These are phyloP conservation scores for Teinopalpus imperialis DNA, from an alignment of 2,888 invertebrate species.

Conservation along the genomic window DNA sequence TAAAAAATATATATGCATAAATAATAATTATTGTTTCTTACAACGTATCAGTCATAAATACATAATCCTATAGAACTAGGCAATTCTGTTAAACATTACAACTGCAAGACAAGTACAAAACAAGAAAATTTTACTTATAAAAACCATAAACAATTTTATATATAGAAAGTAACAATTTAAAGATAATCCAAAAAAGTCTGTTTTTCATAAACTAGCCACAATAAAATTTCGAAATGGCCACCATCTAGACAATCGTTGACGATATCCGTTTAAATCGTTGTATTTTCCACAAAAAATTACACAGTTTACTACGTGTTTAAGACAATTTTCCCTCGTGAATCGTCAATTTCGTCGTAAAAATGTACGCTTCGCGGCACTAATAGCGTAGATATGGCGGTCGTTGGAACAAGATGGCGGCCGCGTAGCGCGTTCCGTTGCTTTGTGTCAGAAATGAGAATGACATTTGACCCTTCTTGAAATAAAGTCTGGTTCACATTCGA, in stretches of 20 bases:
- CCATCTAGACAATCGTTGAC: constrained; percentile 10
- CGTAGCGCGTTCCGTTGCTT: constrained; percentile 44
- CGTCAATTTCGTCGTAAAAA: constrained; percentile 38
- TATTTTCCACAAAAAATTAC: constrained; percentile 32
- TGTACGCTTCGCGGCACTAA: constrained; percentile 37
- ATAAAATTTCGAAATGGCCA: constrained; percentile 20
- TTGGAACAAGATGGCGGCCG: constrained; percentile 32
- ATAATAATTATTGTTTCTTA: too few species aligned
- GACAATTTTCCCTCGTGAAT: constrained; percentile 41
- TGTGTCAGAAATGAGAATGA: constrained; percentile 49
- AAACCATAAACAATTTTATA: constrained; percentile 15
- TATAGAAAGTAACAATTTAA: constrained; percentile 13
- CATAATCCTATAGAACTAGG: too few species aligned
- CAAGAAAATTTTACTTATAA: too few species aligned
- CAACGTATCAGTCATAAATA: too few species aligned
- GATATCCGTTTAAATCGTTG: constrained; percentile 15
- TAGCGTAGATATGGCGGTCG: constrained; percentile 37
- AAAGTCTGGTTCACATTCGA: constrained; percentile 40
- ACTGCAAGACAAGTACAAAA: too few species aligned
- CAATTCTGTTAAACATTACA: too few species aligned
- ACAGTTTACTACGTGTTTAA: constrained; percentile 38
- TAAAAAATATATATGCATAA: too few species aligned
- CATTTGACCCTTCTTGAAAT: constrained; percentile 39
- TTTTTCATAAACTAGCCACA: constrained; percentile 7
- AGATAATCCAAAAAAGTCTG: constrained; percentile 13